Conservation (phyloP, 37 sponge, comb jelly and placozoan genomes). For the Halichondria panicea region DNA sequence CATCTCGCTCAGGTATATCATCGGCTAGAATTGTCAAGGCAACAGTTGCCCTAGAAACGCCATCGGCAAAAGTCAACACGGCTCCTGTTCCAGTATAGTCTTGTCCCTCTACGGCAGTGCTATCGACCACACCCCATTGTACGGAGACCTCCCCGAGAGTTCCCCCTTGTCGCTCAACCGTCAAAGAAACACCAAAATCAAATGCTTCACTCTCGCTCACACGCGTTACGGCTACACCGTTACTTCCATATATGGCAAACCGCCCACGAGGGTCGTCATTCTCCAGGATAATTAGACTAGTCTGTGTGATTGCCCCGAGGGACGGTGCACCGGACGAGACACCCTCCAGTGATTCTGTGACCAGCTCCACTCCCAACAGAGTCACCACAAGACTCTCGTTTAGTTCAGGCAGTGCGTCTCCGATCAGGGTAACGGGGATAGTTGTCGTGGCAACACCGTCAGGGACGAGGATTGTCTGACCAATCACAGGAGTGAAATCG, state of each 20-base stretch:
- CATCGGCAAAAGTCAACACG: conserved; percentile 65
- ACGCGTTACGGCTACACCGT: background rate
- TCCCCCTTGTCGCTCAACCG: conserved; percentile 67
- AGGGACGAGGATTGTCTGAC: conserved; percentile 35
- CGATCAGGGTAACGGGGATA: conserved; percentile 53
- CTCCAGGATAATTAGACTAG: conserved; percentile 50
- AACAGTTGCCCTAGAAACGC: conserved; percentile 24
- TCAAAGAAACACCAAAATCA: conserved; percentile 67
- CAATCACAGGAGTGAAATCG: conserved; percentile 48
- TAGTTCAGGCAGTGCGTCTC: conserved; percentile 76
- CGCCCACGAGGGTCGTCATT: conserved; percentile 80
- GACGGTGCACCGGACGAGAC: background rate
- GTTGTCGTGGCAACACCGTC: conserved; percentile 17
- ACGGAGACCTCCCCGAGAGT: conserved; percentile 63
- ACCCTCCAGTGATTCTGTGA: background rate
- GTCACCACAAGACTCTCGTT: conserved; percentile 64
- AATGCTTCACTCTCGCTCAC: conserved; percentile 32
- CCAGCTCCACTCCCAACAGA: conserved; percentile 48
- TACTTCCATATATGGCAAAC: conserved; percentile 31
- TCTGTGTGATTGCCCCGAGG: conserved; percentile 34
- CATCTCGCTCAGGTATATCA: conserved; percentile 58
- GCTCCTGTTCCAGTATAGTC: conserved; percentile 58
- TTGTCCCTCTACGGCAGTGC: conserved; percentile 42
- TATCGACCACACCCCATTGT: conserved; percentile 36
- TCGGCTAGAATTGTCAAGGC: conserved; percentile 60